These are phyloP conservation scores for Drosophila helvetica DNA, from an alignment of 2,888 invertebrate genomes.

Conservation along the genomic window DNA sequence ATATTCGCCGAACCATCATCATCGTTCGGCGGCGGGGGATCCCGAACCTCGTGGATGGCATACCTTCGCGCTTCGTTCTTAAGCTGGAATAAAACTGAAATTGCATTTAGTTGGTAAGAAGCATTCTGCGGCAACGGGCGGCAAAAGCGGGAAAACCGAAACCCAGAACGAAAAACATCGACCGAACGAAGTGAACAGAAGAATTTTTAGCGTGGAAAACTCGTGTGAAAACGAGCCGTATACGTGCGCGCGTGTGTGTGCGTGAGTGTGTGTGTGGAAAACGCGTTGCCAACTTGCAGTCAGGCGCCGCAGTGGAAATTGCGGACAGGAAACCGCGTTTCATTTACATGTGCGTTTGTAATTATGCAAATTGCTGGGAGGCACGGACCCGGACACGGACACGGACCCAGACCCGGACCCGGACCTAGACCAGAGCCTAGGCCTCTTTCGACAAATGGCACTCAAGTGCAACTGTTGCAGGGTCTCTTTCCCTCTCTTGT, in stretches of 20 bases:
- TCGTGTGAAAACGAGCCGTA: constrained; percentile 6
- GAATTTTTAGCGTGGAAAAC: neutral
- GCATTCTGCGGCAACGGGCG: constrained; percentile 80
- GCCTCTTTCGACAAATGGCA: constrained; percentile 50
- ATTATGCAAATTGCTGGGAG: constrained; percentile 70
- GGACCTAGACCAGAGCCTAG: constrained; percentile 10
- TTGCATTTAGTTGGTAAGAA: constrained; percentile 80
- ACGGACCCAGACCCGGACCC: constrained; percentile 27
- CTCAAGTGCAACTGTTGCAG: constrained; percentile 77
- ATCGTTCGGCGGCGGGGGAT: constrained; percentile 21
- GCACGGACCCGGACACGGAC: constrained; percentile 14
- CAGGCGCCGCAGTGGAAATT: constrained; percentile 21
- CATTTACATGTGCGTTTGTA: constrained; percentile 71
- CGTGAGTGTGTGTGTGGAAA: constrained; percentile 18
- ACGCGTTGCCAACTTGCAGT: neutral
- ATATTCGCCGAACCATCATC: constrained; percentile 12
- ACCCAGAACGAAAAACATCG: neutral
- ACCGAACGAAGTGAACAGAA: too few species aligned
- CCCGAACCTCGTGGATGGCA: constrained; percentile 14
- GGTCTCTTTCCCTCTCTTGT: constrained; percentile 26
- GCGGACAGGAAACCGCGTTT: constrained; percentile 44
- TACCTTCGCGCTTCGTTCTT: constrained; percentile 55
- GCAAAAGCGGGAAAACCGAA: constrained; percentile 51
- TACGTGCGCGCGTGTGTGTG: constrained; percentile 8
- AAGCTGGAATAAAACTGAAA: constrained; percentile 81